A percentile compares a stretch with the other conserved stretches of the same genome.
phyloP scores from a whole-genome alignment of 2,797 vertebrate genomes.

The Acrossocheilus fasciatus region DNA sequence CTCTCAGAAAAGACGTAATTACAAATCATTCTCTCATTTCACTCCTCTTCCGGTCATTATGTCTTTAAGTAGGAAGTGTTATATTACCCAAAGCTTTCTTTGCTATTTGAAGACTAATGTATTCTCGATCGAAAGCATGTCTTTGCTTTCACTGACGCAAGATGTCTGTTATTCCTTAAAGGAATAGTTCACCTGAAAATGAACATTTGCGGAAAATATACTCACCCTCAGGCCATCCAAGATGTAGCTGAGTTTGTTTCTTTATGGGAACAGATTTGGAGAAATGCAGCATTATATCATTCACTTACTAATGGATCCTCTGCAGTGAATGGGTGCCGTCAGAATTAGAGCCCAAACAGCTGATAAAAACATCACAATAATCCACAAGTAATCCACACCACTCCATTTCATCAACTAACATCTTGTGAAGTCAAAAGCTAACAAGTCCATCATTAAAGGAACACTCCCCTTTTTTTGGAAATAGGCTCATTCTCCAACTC shows the following conservation, averaged over 20 bases:
- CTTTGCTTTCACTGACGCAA: not conserved
- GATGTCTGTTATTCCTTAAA: not conserved
- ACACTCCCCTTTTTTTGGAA: too few relatives aligned
- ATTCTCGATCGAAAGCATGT: not conserved
- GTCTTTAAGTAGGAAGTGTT: not conserved
- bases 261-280: not conserved
- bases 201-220: not conserved
- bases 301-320: not conserved
- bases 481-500: too few relatives aligned
- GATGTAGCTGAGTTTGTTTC: not conserved
- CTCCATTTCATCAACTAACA: not conserved
- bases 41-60: not conserved
- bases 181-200: not conserved
- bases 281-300: not conserved
- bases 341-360: not conserved
- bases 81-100: not conserved
- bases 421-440: not conserved
- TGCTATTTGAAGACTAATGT: conserved; percentile 1
- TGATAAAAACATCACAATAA: not conserved
- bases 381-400: not conserved
- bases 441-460: not conserved
- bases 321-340: not conserved
- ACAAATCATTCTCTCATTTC: conserved; percentile 32
- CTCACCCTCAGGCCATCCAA: not conserved
- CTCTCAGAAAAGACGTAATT: conserved; percentile 95